Conservation (phyloP, 2,113 vertebrate species). For the Madoqua kirkii region DNA sequence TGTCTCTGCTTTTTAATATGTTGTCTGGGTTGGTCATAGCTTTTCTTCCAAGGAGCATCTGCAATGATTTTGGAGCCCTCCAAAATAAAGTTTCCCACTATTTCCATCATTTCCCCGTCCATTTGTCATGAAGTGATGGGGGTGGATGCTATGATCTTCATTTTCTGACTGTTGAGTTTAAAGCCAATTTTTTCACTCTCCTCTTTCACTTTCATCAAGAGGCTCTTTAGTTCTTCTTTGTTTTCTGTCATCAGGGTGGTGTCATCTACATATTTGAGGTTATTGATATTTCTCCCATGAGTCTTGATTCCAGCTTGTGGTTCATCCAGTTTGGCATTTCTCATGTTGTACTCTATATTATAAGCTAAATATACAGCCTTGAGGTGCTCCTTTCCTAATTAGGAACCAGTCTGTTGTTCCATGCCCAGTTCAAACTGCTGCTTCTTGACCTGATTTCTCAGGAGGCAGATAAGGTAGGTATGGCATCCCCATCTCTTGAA, state of each 20-base stretch:
- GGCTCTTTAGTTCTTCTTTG: fast-evolving
- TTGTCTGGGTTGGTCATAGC: not conserved
- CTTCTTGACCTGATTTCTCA: not conserved
- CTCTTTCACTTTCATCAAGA: not conserved
- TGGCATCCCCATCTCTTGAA: not conserved
- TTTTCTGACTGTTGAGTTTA: not conserved
- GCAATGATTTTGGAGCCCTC: not conserved
- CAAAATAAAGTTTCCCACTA: not conserved
- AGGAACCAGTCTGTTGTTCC: not conserved
- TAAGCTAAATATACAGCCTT: not conserved
- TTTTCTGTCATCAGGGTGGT: not conserved
- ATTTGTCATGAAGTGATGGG: not conserved
- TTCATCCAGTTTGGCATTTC: not conserved
- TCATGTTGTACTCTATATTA: not conserved
- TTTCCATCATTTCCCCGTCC: not conserved
- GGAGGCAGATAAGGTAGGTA: not conserved
- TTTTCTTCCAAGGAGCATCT: not conserved
- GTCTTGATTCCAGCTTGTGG: not conserved
- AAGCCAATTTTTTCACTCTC: not conserved
- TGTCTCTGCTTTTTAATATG: not conserved
- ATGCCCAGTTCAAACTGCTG: not conserved
- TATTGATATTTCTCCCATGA: not conserved
- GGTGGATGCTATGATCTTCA: not conserved
- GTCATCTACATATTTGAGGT: not conserved
- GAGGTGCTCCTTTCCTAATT: not conserved